Base-by-base conservation (phyloP, 1,140 invertebrate species). In the Colletes latitarsis region DNA sequence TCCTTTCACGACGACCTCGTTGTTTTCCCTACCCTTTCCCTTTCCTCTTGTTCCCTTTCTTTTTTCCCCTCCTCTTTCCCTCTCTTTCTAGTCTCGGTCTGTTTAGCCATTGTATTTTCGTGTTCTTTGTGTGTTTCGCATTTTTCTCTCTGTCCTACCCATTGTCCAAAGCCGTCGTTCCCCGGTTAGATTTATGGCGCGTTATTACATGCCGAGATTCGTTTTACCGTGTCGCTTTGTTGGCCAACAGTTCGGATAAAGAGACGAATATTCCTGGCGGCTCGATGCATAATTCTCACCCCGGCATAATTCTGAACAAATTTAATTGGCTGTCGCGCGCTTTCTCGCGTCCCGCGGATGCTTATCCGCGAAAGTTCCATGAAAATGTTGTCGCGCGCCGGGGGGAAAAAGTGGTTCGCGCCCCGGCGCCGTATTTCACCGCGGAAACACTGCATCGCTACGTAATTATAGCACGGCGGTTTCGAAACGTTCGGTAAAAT, bases 201-300 rank as follows among this genome's bases (percentile, higher is more conserved):
- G 69, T 72, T 79, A 79, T 79, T 79, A 79, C 60, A 79, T 55
- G 77, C 69, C 77, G 60, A 69, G 77, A 79, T 79, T 79, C 77
- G 77, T 79, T 79, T 79, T 71, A 64, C 77, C 53, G 69, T 64
- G 77, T 73, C 77, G 77, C 77, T 72, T 72, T 72, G 77, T 72
- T 72, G 69, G 77, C 49, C 12, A 62, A 62, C 60, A 71, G 77
- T 79, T 73, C 41, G 69, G 69, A 73, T 79, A 72, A 79, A 79
- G 77, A 79, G 77, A 79, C 43, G 60, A 79, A 79, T 63, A 79
- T 72, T 73, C 77, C 19, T 9, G 19, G n/a, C 6, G 39, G 60
- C 49, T 39, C 69, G 69, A 79, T 79, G 69, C 69, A 72, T 79
- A 79, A 79, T 79, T 79, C 77, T 79, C 60, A 8, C 10, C 15